phyloP scores from a whole-genome alignment of 2,797 vertebrate species.

The Gallinago nigripennis region DNA sequence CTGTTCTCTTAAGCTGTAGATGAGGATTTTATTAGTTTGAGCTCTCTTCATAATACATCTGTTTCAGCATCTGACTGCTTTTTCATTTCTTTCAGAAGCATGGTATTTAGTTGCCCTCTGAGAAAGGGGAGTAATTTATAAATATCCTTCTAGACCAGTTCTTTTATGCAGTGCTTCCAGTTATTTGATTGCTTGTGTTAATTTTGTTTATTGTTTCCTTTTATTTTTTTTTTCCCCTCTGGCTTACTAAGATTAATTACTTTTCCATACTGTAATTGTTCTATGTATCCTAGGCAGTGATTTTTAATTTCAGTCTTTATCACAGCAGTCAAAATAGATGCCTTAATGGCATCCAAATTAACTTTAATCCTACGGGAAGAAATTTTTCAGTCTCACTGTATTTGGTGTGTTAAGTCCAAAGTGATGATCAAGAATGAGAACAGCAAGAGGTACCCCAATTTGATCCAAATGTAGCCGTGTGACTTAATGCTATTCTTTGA shows the following conservation, averaged over 20 bases:
- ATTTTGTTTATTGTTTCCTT: slow-evolving; percentile 44
- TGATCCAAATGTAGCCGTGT: background rate
- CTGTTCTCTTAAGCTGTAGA: background rate
- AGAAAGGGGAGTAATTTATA: slow-evolving; percentile 21
- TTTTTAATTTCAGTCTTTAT: background rate
- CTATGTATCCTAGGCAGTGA: background rate
- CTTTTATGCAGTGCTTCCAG: background rate
- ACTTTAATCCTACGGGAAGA: background rate
- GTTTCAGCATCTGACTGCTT: background rate
- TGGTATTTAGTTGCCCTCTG: background rate
- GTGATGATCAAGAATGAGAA: background rate
- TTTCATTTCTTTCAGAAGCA: slow-evolving; percentile 7
- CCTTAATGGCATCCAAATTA: background rate
- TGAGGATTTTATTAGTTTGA: slow-evolving; percentile 28
- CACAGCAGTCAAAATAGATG: background rate
- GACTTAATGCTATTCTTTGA: background rate
- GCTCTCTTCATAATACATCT: background rate
- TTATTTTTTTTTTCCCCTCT: background rate
- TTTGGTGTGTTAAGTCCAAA: background rate
- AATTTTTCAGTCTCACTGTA: background rate
- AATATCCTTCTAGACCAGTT: background rate
- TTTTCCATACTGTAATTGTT: background rate
- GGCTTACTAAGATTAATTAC: background rate
- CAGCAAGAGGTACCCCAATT: background rate
- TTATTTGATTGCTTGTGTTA: background rate